These are phyloP conservation scores for Trichogramma dendrolimi DNA, from an alignment of 2,888 invertebrate genomes.

Conservation along the genomic window DNA sequence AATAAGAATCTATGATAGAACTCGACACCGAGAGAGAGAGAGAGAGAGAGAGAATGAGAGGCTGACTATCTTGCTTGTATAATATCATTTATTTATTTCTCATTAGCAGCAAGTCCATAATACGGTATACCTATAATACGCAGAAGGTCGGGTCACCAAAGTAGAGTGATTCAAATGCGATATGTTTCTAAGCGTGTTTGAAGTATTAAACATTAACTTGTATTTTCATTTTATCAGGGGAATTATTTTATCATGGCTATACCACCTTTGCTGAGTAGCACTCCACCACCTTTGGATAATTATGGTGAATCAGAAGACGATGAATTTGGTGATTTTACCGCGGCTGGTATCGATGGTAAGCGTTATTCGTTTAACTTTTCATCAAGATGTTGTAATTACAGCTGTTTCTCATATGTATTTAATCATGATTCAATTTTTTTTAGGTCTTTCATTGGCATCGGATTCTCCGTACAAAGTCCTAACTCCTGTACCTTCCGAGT, in stretches of 20 bases:
- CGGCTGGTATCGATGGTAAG: constrained; percentile 48
- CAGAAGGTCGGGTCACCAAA: too few relatives aligned
- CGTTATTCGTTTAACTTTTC: constrained; percentile 2
- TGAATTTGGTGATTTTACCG: constrained; percentile 53
- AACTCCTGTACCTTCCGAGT: constrained; percentile 40
- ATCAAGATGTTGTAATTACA: constrained; percentile 3
- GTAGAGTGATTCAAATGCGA: too few relatives aligned
- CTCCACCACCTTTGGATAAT: constrained; percentile 65
- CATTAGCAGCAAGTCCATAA: too few relatives aligned
- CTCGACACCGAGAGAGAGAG: too few relatives aligned
- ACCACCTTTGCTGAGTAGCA: constrained; percentile 64
- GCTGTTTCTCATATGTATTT: background rate
- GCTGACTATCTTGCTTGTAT: too few relatives aligned
- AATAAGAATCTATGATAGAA: too few relatives aligned
- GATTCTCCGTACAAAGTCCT: constrained; percentile 46
- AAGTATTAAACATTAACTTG: too few relatives aligned
- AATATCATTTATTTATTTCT: too few relatives aligned
- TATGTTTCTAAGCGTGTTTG: too few relatives aligned
- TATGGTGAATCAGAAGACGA: constrained; percentile 57
- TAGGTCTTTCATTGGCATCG: constrained; percentile 46
- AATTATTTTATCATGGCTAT: constrained; percentile 55
- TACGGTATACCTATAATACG: too few relatives aligned
- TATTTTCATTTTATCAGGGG: too few relatives aligned
- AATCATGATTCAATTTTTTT: constrained; percentile 2
- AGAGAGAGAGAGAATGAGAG: too few relatives aligned